Evolutionary conservation across 2,113 vertebrate species (phyloP), one percentile per base, ranked within the genome.

Genomic region (Ciconia boyciana): DNA sequence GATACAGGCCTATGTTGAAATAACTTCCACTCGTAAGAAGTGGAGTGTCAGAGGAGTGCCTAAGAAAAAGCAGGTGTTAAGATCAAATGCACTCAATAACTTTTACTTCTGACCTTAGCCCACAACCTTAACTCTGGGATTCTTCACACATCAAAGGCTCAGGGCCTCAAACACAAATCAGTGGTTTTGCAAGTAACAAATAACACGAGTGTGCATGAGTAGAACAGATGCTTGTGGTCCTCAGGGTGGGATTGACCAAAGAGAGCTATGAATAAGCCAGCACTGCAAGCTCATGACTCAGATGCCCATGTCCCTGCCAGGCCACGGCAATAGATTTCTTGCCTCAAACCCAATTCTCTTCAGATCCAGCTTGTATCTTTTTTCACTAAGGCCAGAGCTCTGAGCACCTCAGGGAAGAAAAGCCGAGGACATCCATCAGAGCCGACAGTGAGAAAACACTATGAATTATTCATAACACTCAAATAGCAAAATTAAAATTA

Each of bases 401-500:
- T 44, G 68, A 74, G 75, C 0, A 10, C 94, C 91, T 95, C 68
- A 55, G 86, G 91, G 91, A 96, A 95, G 87, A 93, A 54, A 44
- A 95, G 71, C 14, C 0, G 21, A 97, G 82, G 85, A 94, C 71
- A 94, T 89, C 68, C 89, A 87, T 92, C 94, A 94, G 71, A 91
- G 79, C 48, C 0, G 0, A 93, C 91, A 92, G 95, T 96, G 91
- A 95, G 94, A 93, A 97, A 96, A 96, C 87, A 96, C 60, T 55
- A 75, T 94, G 82, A 95, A 96, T 97, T 96, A 97, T 96, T 97
- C 84, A 97, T 79, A 61, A 83, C 82, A 54, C 81, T 97, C 94
- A 94, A 94, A 93, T 32, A 90, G 94, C 75, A 91, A 88, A 97
- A 96, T 94, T 94, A 95, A 97, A 95, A 94, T 95, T 89, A 95